phyloP scores from a whole-genome alignment of 2,113 vertebrate species.

The Eulacestoma nigropectus region DNA sequence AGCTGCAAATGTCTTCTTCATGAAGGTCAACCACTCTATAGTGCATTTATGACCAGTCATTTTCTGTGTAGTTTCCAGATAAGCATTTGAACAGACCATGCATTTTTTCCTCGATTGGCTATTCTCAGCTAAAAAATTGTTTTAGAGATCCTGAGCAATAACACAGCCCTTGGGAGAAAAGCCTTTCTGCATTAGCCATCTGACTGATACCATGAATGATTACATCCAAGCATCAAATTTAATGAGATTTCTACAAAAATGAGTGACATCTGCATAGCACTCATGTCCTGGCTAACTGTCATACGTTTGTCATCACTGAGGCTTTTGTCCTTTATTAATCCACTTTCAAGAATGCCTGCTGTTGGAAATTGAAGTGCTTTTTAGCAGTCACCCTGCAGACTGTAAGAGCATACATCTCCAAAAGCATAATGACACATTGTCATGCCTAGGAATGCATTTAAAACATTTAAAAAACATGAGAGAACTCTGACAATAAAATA shows the following conservation, averaged over 20 bases:
- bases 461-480: conserved; percentile 3
- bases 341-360: conserved; percentile 29
- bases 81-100: not conserved
- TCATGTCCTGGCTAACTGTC: conserved; percentile 33
- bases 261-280: conserved; percentile 53
- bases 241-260: conserved; percentile 58
- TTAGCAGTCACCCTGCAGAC: conserved; percentile 14
- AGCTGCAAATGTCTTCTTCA: not conserved
- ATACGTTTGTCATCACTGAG: conserved; percentile 39
- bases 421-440: conserved; percentile 14
- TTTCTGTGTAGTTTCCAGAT: conserved; percentile 3
- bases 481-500: not conserved
- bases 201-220: conserved; percentile 55
- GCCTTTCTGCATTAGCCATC: conserved; percentile 3
- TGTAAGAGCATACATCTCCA: not conserved
- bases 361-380: conserved; percentile 40
- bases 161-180: not conserved
- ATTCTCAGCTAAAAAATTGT: conserved; percentile 47
- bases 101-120: conserved; percentile 19
- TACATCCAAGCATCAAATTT: conserved; percentile 42
- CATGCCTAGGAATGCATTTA: conserved; percentile 2
- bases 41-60: not conserved
- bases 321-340: conserved; percentile 50
- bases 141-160: conserved; percentile 39
- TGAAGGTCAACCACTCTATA: not conserved